phyloP scores from a whole-genome alignment of 2,797 vertebrate genomes.

The Microctenopoma stevenorrisi region DNA sequence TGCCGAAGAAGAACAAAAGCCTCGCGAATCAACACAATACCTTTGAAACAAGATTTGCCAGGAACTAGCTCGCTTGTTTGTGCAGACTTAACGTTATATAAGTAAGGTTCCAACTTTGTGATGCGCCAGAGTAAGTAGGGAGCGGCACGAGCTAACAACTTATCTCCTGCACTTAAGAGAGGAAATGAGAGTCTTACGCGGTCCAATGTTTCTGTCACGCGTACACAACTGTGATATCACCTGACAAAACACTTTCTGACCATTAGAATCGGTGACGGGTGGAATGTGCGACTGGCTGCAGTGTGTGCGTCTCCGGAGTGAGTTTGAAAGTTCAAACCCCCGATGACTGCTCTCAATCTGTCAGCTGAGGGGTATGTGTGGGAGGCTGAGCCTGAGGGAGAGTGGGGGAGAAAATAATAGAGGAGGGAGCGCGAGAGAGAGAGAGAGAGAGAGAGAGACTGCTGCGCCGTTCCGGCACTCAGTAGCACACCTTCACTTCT shows the following conservation, averaged over 20 bases:
- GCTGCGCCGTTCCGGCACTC: conserved; percentile 58
- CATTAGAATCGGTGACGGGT: conserved; percentile 33
- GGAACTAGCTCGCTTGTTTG: conserved; percentile 61
- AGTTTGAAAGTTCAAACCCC: conserved; percentile 82
- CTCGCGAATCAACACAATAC: conserved; percentile 60
- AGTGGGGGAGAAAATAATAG: neutral
- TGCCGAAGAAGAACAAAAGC: conserved; percentile 72
- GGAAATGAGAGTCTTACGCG: conserved; percentile 19
- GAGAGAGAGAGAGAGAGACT: conserved; percentile 10
- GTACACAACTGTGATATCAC: conserved; percentile 18
- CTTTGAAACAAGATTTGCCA: conserved; percentile 77
- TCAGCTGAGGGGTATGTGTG: conserved; percentile 70
- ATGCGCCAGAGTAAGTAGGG: conserved; percentile 40
- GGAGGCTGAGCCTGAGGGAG: conserved; percentile 65
- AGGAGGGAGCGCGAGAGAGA: neutral
- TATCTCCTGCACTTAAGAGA: conserved; percentile 54
- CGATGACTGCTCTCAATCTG: conserved; percentile 83
- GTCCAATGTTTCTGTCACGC: conserved; percentile 33
- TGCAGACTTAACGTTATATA: conserved; percentile 59
- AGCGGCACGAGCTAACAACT: conserved; percentile 49
- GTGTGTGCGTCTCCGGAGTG: conserved; percentile 51
- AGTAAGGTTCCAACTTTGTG: conserved; percentile 62
- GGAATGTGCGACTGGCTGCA: conserved; percentile 44
- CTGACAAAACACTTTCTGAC: conserved; percentile 48
- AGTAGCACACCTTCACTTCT: conserved; percentile 63